Conservation (phyloP, 64 coral and sea anemone species). For the Actinia tenebrosa region DNA sequence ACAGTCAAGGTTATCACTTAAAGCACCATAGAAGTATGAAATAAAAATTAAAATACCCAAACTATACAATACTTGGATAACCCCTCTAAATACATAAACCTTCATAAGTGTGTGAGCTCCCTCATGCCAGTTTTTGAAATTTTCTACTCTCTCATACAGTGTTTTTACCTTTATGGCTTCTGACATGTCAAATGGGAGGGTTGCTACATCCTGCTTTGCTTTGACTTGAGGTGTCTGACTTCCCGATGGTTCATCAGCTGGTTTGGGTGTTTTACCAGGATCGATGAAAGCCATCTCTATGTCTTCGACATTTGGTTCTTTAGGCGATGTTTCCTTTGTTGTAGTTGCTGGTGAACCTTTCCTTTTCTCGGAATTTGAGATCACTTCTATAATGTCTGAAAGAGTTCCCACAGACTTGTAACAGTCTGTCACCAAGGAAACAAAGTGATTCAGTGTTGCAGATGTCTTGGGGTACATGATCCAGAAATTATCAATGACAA, state of each 20-base stretch:
- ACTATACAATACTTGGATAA: not conserved
- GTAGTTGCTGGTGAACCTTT: not conserved
- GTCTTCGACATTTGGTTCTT: not conserved
- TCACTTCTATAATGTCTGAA: conserved; percentile 20
- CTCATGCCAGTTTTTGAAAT: not conserved
- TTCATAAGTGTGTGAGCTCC: not conserved
- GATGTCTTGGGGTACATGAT: conserved; percentile 53
- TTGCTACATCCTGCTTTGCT: not conserved
- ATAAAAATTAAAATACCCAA: not conserved
- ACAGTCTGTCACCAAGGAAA: conserved; percentile 43
- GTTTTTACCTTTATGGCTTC: conserved; percentile 13
- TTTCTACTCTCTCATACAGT: conserved; percentile 1
- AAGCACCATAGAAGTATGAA: not conserved
- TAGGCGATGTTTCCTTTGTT: not conserved
- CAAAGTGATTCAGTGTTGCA: conserved; percentile 39
- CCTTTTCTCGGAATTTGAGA: conserved; percentile 3
- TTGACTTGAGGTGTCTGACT: not conserved
- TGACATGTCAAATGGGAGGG: not conserved
- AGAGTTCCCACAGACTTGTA: conserved; percentile 35
- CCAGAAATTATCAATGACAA: conserved; percentile 20
- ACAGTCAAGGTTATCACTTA: not conserved
- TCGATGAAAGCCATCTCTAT: not conserved
- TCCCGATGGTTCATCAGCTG: not conserved
- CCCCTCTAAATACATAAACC: not conserved
- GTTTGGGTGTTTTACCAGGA: not conserved